Conservation (phyloP, 2,888 invertebrate species). For the Adelognathus sp. region DNA sequence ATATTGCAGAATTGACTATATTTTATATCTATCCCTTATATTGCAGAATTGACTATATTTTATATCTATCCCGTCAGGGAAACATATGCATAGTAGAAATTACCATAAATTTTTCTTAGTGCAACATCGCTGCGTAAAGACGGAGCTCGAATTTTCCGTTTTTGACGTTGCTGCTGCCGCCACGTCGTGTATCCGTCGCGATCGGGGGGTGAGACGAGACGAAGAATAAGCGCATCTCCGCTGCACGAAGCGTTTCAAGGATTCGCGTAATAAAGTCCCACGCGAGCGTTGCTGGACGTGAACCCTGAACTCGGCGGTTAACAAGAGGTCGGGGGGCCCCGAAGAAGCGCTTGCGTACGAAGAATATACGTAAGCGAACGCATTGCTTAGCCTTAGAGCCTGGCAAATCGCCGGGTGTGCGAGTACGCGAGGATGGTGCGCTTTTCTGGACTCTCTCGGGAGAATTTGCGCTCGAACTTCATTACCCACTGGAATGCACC, state of each 20-base stretch:
- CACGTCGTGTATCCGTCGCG: background rate
- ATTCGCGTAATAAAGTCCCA: slow-evolving; percentile 58
- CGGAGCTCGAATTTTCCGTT: background rate
- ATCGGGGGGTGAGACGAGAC: slow-evolving; percentile 7
- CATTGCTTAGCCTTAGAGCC: slow-evolving; percentile 4
- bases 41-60: too few relatives aligned
- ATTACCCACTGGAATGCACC: background rate
- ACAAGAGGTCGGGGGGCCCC: slow-evolving; percentile 52
- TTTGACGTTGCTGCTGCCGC: background rate
- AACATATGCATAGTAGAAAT: too few relatives aligned
- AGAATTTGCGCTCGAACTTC: background rate
- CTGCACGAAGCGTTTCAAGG: slow-evolving; percentile 29
- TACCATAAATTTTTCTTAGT: too few relatives aligned
- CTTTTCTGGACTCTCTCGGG: background rate
- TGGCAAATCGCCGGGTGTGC: background rate
- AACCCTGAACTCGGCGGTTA: slow-evolving; percentile 58
- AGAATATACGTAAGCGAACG: slow-evolving; percentile 2
- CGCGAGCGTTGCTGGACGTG: slow-evolving; percentile 48
- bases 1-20: too few relatives aligned
- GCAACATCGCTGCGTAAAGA: background rate
- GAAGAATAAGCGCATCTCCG: slow-evolving; percentile 17
- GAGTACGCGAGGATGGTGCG: background rate
- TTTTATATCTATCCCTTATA: too few relatives aligned
- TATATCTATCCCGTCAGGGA: too few relatives aligned
- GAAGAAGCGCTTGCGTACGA: slow-evolving; percentile 16